Conservation (phyloP, 2,113 vertebrate genomes). For the Macroglossus sobrinus region DNA sequence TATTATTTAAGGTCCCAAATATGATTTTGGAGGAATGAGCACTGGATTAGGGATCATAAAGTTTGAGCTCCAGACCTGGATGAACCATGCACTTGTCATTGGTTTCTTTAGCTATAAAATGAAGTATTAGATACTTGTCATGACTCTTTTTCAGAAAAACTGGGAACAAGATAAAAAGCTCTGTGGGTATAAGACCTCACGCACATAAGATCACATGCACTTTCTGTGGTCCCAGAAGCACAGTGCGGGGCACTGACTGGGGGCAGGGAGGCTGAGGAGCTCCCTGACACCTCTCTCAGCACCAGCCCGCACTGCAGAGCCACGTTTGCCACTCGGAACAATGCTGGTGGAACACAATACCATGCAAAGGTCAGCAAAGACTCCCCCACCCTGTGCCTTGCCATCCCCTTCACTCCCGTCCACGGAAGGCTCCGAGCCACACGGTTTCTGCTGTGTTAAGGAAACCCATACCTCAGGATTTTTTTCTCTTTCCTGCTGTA, state of each 20-base stretch:
- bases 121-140: background rate
- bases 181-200: background rate
- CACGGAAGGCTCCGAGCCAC: slow-evolving; percentile 29
- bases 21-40: background rate
- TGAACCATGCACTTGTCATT: background rate
- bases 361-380: slow-evolving; percentile 64
- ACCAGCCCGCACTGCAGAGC: slow-evolving; percentile 36
- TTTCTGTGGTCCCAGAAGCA: background rate
- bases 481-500: slow-evolving; percentile 53
- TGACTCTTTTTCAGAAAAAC: background rate
- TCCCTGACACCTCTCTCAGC: background rate
- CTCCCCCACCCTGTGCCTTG: background rate
- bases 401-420: background rate
- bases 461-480: slow-evolving; percentile 58
- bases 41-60: background rate
- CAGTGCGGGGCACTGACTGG: accelerated
- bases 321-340: slow-evolving; percentile 10
- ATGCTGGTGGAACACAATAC: slow-evolving; percentile 33
- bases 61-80: background rate
- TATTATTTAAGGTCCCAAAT: background rate
- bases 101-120: background rate
- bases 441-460: slow-evolving; percentile 35
- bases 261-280: background rate
- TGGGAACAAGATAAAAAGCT: background rate
- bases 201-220: background rate